phyloP scores from a whole-genome alignment of 1,140 invertebrate species.

The Achatina immaculata region DNA sequence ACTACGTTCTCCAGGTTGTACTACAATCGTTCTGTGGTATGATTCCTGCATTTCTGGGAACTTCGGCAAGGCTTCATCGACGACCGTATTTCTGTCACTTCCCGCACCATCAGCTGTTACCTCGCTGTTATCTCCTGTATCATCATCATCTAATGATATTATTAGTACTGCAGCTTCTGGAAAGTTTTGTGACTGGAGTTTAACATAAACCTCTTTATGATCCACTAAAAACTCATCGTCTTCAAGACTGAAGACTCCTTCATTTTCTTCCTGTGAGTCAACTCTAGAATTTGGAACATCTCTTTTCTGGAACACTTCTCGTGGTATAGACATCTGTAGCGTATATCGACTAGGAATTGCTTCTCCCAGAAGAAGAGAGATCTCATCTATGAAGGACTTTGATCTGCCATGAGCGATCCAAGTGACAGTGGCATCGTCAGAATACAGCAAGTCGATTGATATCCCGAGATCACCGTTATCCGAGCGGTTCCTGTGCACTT shows the following conservation, averaged over 20 bases:
- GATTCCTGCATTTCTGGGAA: background rate
- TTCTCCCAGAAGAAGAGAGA: background rate
- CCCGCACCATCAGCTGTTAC: background rate
- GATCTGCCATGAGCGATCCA: background rate
- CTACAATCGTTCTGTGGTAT: background rate
- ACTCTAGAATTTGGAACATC: background rate
- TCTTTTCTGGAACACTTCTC: background rate
- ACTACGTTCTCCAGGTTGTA: background rate
- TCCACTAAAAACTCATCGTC: background rate
- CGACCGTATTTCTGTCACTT: too few relatives aligned
- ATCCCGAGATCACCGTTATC: background rate
- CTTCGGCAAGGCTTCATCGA: background rate
- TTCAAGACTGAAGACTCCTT: background rate
- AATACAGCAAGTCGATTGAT: background rate
- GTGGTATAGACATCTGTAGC: background rate
- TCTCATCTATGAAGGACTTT: background rate
- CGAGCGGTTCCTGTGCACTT: background rate
- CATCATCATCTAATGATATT: background rate
- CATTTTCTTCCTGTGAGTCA: background rate
- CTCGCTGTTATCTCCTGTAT: background rate
- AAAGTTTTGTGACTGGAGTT: background rate
- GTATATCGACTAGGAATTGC: background rate
- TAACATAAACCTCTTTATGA: background rate
- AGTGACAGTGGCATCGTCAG: background rate
- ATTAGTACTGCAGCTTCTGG: background rate